Evolutionary conservation across 1,140 invertebrate species (phyloP).

Genomic region (Mya arenaria): DNA sequence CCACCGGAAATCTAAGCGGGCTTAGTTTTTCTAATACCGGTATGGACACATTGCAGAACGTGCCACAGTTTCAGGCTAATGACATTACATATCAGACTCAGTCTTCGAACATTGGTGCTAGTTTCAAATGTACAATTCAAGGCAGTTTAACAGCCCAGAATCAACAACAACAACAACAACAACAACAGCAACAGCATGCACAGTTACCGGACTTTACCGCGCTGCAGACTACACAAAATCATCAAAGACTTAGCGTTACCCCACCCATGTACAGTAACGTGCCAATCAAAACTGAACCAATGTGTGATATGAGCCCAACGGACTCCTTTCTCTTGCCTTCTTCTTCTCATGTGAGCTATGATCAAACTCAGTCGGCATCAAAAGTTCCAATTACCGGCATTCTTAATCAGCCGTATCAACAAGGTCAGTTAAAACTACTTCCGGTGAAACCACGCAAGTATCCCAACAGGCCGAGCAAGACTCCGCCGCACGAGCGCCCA

Average conservation of each 20-base stretch:
- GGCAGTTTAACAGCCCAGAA: slow-evolving; percentile 59
- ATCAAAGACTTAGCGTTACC: slow-evolving; percentile 10
- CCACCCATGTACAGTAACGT: slow-evolving; percentile 51
- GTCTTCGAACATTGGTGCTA: slow-evolving; percentile 63
- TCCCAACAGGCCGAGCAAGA: slow-evolving; percentile 97
- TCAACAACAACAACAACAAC: slow-evolving; percentile 46
- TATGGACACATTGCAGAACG: slow-evolving; percentile 48
- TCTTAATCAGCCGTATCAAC: slow-evolving; percentile 73
- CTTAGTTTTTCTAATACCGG: slow-evolving; percentile 58
- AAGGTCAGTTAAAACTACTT: slow-evolving; percentile 73
- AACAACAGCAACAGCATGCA: slow-evolving; percentile 35
- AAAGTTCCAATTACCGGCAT: slow-evolving; percentile 63
- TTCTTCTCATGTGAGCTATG: slow-evolving; percentile 65
- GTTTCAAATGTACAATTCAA: slow-evolving; percentile 67
- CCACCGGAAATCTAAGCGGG: slow-evolving; percentile 47
- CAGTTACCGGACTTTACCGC: slow-evolving; percentile 75
- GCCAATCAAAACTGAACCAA: slow-evolving; percentile 78
- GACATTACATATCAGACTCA: slow-evolving; percentile 60
- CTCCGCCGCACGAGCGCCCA: slow-evolving; percentile 97
- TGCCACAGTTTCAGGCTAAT: slow-evolving; percentile 68
- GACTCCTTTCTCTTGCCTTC: slow-evolving; percentile 63
- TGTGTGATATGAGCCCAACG: slow-evolving; percentile 61
- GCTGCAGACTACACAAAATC: slow-evolving; percentile 62
- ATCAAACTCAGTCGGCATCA: slow-evolving; percentile 42
- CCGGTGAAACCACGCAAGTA: slow-evolving; percentile 96